These are phyloP conservation scores for Nomada ferruginata DNA, from an alignment of 2,888 invertebrate species.

Conservation along the genomic window DNA sequence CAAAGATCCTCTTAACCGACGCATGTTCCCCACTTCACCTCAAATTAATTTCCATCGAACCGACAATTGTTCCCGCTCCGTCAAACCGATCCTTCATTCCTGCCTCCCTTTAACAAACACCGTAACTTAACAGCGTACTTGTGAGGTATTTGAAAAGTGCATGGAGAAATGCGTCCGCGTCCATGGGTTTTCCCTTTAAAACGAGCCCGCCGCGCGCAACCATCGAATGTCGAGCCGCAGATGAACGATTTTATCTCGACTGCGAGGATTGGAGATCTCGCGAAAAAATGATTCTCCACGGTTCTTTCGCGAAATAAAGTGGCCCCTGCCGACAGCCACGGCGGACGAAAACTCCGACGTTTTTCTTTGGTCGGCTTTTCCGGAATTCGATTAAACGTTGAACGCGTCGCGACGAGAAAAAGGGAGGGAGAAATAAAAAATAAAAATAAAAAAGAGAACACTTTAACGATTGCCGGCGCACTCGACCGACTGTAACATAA, in stretches of 20 bases:
- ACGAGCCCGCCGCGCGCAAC: background rate
- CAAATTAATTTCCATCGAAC: too few relatives aligned
- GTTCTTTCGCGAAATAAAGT: background rate
- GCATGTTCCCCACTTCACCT: too few relatives aligned
- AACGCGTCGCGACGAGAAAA: conserved; percentile 3
- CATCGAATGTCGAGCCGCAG: background rate
- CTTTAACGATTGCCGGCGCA: conserved; percentile 74
- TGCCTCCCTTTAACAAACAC: too few relatives aligned
- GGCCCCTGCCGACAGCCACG: background rate
- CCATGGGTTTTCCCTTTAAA: background rate
- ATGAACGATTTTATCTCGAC: background rate
- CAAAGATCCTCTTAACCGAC: too few relatives aligned
- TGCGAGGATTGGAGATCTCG: background rate
- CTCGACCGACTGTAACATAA: conserved; percentile 77
- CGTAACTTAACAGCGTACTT: too few relatives aligned
- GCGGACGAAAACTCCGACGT: background rate
- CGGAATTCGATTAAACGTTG: conserved; percentile 24
- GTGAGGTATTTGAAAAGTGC: too few relatives aligned
- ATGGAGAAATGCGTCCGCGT: background rate
- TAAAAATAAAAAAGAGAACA: conserved; percentile 9
- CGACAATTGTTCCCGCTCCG: too few relatives aligned
- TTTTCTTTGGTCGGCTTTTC: conserved; percentile 26
- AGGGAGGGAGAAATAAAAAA: background rate
- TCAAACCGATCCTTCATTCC: too few relatives aligned
- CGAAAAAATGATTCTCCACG: background rate